These are phyloP conservation scores for Myoxocephalus aenaeus DNA, from an alignment of 2,797 vertebrate genomes.

Conservation along the genomic window DNA sequence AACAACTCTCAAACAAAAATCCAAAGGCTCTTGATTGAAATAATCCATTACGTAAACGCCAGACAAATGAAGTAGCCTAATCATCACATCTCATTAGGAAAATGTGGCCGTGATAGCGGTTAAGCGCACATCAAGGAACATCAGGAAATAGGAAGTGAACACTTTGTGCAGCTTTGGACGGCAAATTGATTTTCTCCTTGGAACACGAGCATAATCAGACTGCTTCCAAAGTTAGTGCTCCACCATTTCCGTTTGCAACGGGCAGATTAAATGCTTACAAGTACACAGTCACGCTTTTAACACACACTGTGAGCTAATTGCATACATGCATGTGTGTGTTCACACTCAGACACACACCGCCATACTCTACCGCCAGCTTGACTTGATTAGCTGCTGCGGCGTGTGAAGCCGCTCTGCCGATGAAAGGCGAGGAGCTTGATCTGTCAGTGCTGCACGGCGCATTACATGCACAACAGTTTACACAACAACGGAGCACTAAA, in stretches of 20 bases:
- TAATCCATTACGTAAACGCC: conserved; percentile 55
- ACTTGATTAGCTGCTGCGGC: conserved; percentile 67
- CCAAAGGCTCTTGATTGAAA: conserved; percentile 58
- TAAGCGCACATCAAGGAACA: conserved; percentile 61
- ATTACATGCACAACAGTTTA: conserved; percentile 69
- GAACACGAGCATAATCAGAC: conserved; percentile 57
- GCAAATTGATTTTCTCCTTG: conserved; percentile 65
- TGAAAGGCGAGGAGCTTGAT: conserved; percentile 75
- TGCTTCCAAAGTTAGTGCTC: conserved; percentile 47
- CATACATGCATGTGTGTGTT: conserved; percentile 42
- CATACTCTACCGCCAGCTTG: conserved; percentile 60
- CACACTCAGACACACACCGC: conserved; percentile 24
- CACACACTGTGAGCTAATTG: conserved; percentile 53
- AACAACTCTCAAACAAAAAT: conserved; percentile 33
- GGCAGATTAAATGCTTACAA: conserved; percentile 61
- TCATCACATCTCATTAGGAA: conserved; percentile 54
- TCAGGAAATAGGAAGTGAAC: conserved; percentile 75
- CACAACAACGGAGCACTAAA: conserved; percentile 64
- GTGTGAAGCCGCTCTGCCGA: conserved; percentile 53
- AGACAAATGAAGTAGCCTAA: conserved; percentile 56
- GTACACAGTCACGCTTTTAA: conserved; percentile 26
- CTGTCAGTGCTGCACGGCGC: conserved; percentile 58
- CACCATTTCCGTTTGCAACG: conserved; percentile 48
- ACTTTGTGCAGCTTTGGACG: conserved; percentile 50
- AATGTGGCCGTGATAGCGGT: conserved; percentile 45